Evolutionary conservation across 2,797 vertebrate species (phyloP).

Genomic region (Nannoperca obscura): DNA sequence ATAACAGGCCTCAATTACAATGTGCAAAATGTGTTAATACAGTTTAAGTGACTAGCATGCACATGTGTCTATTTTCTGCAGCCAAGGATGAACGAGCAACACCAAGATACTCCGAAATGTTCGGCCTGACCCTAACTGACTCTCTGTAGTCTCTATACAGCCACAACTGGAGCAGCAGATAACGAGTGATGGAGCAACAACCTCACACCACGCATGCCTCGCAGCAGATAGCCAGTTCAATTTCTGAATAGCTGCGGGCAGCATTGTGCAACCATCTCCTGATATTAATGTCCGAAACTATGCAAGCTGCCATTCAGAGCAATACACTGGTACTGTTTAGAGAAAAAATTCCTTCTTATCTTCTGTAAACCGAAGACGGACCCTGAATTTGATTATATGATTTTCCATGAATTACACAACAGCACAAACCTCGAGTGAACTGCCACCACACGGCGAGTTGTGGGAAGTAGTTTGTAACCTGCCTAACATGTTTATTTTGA

Average conservation of each 20-base stretch:
- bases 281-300: constrained; percentile 47
- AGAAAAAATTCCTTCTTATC: constrained; percentile 35
- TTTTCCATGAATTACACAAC: constrained; percentile 13
- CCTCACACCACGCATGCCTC: constrained; percentile 8
- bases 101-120: constrained; percentile 15
- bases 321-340: constrained; percentile 5
- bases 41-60: constrained; percentile 13
- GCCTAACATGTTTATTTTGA: neutral
- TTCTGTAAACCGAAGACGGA: constrained; percentile 33
- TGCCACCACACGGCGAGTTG: neutral
- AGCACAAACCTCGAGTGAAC: neutral
- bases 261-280: constrained; percentile 56
- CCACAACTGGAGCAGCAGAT: constrained; percentile 48
- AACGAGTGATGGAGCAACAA: constrained; percentile 36
- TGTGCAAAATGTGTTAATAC: neutral
- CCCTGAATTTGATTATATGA: constrained; percentile 17
- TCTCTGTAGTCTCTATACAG: constrained; percentile 58
- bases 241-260: constrained; percentile 37
- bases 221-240: constrained; percentile 28
- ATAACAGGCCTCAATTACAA: neutral
- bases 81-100: constrained; percentile 34
- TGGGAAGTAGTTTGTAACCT: constrained; percentile 4
- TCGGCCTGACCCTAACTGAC: constrained; percentile 35
- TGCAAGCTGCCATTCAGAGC: constrained; percentile 13
- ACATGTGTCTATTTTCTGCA: constrained; percentile 3